Base-by-base conservation (phyloP, 1,140 invertebrate genomes). In the Brachionus calyciflorus region DNA sequence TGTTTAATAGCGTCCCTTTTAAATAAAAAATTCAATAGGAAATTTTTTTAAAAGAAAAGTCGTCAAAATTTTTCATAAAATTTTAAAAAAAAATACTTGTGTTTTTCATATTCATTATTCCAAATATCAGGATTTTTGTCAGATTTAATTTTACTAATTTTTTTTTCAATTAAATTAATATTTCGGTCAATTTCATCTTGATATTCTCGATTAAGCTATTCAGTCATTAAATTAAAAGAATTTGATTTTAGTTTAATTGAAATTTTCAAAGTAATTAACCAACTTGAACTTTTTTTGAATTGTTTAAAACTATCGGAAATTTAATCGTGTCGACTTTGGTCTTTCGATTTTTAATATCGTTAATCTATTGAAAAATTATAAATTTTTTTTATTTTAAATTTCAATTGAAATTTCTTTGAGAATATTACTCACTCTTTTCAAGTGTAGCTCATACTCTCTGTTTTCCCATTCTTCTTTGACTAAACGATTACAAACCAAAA, bases 381-480 rank as follows among this genome's bases (percentile, higher is more conserved):
- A n/a, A n/a, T n/a, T n/a, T n/a, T n/a, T n/a, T n/a, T n/a, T n/a
- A n/a, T n/a, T n/a, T n/a, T n/a, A n/a, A n/a, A n/a, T n/a, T n/a
- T n/a, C n/a, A n/a, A n/a, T n/a, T 51, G 51, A 40, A 17, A 9
- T 49, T 19, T 7, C 37, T 51, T 51, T n/a, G 19, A 26, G 40
- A 51, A 9, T 51, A 37, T 51, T 2, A n/a, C 60, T 14, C 24
- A 73, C 69, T 51, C 51, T 21, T 73, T 73, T 73, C 17, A 51
- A 51, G 24, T 73, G 69, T 3, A 73, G 10, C 48, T 73, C 46
- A 28, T 73, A 73, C 24, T 73, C 69, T 17, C 51, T 21, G 26
- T 73, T 41, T 37, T 73, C 69, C 69, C 69, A 73, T 51, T 49
- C 46, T 55, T 73, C 69, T 49, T 73, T 51, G n/a, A 73, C 46